Percentiles rank a stretch among this genome's conserved stretches.
Evolutionary conservation across 2,797 vertebrate species (phyloP).

Genomic region (Myripristis murdjan): DNA sequence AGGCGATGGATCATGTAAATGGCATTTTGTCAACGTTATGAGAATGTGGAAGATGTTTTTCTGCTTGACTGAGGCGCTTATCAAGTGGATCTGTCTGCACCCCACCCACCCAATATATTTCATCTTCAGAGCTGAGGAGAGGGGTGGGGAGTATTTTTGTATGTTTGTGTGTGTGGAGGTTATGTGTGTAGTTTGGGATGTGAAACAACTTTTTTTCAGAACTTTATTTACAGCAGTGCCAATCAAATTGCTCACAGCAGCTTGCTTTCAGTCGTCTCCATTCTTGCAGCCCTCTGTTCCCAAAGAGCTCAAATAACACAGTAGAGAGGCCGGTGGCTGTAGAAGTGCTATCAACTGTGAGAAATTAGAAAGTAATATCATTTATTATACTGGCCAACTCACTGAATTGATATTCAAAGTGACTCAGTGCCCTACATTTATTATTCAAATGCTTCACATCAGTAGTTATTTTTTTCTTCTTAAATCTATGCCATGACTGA

Average conservation of each 20-base stretch:
- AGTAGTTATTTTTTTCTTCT: neutral
- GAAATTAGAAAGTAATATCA: too few species aligned
- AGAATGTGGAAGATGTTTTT: conserved; percentile 81
- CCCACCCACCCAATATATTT: conserved; percentile 78
- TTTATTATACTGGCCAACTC: too few species aligned
- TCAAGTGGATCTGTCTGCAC: conserved; percentile 81
- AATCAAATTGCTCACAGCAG: neutral
- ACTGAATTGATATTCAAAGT: too few species aligned
- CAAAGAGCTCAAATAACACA: too few species aligned
- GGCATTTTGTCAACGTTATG: conserved; percentile 82
- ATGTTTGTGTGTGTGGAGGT: conserved; percentile 41
- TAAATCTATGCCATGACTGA: too few species aligned
- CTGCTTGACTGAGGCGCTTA: conserved; percentile 81
- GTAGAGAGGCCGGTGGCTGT: too few species aligned
- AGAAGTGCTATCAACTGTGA: too few species aligned
- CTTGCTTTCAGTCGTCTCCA: neutral
- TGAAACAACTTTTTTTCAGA: conserved; percentile 41
- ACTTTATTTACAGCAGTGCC: conserved; percentile 28
- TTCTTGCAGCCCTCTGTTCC: neutral
- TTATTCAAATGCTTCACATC: neutral
- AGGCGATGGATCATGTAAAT: conserved; percentile 84
- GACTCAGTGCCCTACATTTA: neutral
- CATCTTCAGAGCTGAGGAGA: conserved; percentile 71
- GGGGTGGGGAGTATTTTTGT: conserved; percentile 54
- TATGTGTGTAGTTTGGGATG: conserved; percentile 37